These are phyloP conservation scores for Pyrrhia umbra DNA, from an alignment of 2,888 invertebrate species.

Conservation along the genomic window DNA sequence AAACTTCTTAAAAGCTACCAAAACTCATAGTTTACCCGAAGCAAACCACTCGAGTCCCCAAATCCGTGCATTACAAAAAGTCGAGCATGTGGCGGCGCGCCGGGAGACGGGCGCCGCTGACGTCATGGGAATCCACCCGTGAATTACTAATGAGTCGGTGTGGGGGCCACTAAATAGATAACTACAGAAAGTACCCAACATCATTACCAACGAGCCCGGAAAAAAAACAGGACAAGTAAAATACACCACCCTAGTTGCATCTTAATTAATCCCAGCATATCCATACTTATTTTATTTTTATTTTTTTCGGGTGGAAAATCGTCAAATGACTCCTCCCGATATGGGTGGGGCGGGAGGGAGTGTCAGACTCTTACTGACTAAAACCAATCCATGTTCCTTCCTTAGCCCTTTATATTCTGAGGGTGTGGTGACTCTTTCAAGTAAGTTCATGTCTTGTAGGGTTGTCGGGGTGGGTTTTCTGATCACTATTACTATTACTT, in stretches of 20 bases:
- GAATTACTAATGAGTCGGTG: slow-evolving; percentile 65
- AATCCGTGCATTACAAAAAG: slow-evolving; percentile 59
- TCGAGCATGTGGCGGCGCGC: slow-evolving; percentile 77
- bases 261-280: too few species aligned
- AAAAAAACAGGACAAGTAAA: too few species aligned
- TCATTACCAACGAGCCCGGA: too few species aligned
- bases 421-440: too few species aligned
- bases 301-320: too few species aligned
- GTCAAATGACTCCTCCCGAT: too few species aligned
- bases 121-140: slow-evolving; percentile 80
- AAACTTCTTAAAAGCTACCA: slow-evolving; percentile 20
- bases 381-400: too few species aligned
- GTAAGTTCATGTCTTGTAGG: not conserved
- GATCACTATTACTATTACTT: not conserved
- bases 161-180: slow-evolving; percentile 11
- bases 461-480: slow-evolving; percentile 7
- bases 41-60: slow-evolving; percentile 47
- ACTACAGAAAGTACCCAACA: slow-evolving; percentile 32
- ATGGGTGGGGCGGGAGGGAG: too few species aligned
- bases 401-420: too few species aligned
- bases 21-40: slow-evolving; percentile 31
- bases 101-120: slow-evolving; percentile 77
- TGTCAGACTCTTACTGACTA: too few species aligned
- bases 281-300: too few species aligned
- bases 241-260: too few species aligned